Conservation (phyloP, 2,113 vertebrate species). For the Lethenteron reissneri region DNA sequence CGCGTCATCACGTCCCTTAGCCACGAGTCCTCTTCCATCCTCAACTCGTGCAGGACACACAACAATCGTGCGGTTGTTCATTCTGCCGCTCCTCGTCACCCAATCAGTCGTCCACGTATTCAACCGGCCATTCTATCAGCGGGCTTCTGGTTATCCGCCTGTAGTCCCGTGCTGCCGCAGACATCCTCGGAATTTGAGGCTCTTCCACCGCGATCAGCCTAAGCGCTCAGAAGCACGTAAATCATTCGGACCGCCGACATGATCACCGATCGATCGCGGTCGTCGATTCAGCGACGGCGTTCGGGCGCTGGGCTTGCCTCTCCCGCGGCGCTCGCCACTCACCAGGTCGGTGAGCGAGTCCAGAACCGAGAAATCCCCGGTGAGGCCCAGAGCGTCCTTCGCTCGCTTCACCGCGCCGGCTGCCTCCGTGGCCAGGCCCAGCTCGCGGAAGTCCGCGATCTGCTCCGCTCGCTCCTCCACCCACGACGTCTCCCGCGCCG, state of each 20-base stretch:
- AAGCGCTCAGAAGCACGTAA: not conserved
- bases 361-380: constrained; percentile 47
- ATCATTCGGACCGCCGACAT: not conserved
- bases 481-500: constrained; percentile 21
- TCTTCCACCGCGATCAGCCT: not conserved
- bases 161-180: not conserved
- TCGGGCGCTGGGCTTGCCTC: not conserved
- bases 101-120: too few relatives aligned
- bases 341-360: constrained; percentile 31
- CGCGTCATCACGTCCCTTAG: too few relatives aligned
- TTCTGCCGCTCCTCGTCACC: too few relatives aligned
- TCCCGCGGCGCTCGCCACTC: constrained; percentile 19
- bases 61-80: too few relatives aligned
- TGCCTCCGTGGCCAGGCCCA: constrained; percentile 38
- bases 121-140: too few relatives aligned
- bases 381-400: constrained; percentile 32
- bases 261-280: not conserved
- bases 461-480: constrained; percentile 33
- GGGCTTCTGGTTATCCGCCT: too few relatives aligned
- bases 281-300: not conserved
- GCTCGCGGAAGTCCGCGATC: constrained; percentile 55
- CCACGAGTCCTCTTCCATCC: too few relatives aligned
- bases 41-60: too few relatives aligned
- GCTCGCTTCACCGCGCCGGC: constrained; percentile 36
- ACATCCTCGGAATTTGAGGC: not conserved